These are phyloP conservation scores for Cichlasoma orientale DNA, from an alignment of 2,797 vertebrate species.

Conservation along the genomic window DNA sequence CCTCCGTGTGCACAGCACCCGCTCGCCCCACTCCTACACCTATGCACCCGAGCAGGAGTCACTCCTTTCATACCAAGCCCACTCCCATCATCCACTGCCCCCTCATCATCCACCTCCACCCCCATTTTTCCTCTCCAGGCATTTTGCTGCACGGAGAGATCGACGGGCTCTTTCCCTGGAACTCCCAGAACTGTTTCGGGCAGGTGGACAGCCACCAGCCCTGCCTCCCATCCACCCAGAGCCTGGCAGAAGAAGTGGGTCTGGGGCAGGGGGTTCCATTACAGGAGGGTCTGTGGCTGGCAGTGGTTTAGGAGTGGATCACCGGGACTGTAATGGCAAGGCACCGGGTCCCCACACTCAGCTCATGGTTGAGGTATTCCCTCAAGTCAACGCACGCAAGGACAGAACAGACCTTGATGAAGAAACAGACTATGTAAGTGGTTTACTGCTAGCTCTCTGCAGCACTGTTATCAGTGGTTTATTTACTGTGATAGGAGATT, in stretches of 20 bases:
- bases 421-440: constrained; percentile 93
- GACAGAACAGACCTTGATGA: constrained; percentile 88
- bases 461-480: not conserved
- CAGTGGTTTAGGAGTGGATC: constrained; percentile 70
- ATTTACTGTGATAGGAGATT: not conserved
- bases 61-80: constrained; percentile 80
- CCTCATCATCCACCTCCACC: constrained; percentile 59
- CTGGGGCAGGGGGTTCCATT: constrained; percentile 49
- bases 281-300: constrained; percentile 45
- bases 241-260: constrained; percentile 73
- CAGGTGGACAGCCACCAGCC: constrained; percentile 36
- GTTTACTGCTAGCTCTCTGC: not conserved
- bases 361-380: constrained; percentile 87
- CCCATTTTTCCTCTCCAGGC: constrained; percentile 61
- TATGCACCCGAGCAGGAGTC: constrained; percentile 88
- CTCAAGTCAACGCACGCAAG: constrained; percentile 88
- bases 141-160: constrained; percentile 71
- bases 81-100: constrained; percentile 59
- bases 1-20: constrained; percentile 75
- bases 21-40: constrained; percentile 75
- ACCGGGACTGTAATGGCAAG: constrained; percentile 92
- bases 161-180: constrained; percentile 92
- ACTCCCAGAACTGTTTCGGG: constrained; percentile 82
- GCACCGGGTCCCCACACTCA: constrained; percentile 77
- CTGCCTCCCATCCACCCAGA: constrained; percentile 46